Base-by-base conservation (phyloP, 1,140 invertebrate species). In the Dinothrombium tinctorium region DNA sequence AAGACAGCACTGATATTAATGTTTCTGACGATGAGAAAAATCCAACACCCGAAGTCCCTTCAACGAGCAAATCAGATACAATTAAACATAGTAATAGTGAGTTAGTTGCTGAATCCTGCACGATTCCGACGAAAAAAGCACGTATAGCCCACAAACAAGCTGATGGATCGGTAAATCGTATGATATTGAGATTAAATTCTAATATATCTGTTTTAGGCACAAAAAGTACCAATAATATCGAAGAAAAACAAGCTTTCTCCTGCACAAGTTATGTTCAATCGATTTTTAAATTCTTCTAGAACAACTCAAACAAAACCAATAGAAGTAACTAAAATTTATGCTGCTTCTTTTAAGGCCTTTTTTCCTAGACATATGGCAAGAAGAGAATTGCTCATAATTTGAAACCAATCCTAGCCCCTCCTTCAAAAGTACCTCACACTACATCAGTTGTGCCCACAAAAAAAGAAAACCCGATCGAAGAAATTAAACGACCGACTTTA, bases 401-500 rank as follows among this genome's bases (percentile, higher is more conserved):
- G 19, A 56, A 52, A 33, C 14, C 32, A 5, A 28, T 37, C 6
- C 17, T 20, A 22, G 33, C 33, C 33, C 22, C 45, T 20, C 29
- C 39, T 4, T 9, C 36, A 14, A 39, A 33, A 15, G 11, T 20
- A 14, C 14, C 41, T 19, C 40, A 32, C 21, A 42, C 37, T 9
- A 23, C 41, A 56, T 76, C 73, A 1, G 57, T 67, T 3, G 56
- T 63, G 21, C 80, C 77, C 57, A 66, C 69, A 12, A 55, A 58
- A 26, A 59, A 63, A 23, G 62, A 76, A 41, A 59, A 76, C 20
- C 76, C 78, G 37, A n/a, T n/a, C n/a, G n/a, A n/a, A n/a, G n/a
- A n/a, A n/a, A n/a, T n/a, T n/a, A 55, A 57, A 31, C 57, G 68
- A 47, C 59, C 69, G 0, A 52, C 63, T 21, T 64, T 84, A 29